phyloP scores from a whole-genome alignment of 2,113 vertebrate species.

The Ceratotherium simum region DNA sequence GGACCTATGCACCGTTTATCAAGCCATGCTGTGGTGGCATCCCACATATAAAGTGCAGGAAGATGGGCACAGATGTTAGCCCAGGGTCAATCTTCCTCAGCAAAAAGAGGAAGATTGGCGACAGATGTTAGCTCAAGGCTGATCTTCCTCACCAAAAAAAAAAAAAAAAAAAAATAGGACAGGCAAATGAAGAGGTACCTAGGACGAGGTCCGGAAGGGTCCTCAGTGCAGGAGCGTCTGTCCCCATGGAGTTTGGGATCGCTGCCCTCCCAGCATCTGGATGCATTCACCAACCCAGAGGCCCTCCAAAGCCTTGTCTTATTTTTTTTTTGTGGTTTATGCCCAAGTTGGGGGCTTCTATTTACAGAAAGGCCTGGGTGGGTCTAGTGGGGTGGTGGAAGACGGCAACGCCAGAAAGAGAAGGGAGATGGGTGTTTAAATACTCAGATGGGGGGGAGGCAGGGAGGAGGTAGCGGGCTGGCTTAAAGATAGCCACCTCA shows the following conservation, averaged over 20 bases:
- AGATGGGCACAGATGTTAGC: too few relatives aligned
- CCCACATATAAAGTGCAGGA: too few relatives aligned
- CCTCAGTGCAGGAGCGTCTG: neutral
- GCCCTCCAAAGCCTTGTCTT: neutral
- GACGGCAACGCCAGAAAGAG: neutral
- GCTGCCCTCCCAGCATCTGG: neutral
- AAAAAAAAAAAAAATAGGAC: too few relatives aligned
- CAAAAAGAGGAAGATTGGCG: too few relatives aligned
- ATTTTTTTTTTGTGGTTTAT: neutral
- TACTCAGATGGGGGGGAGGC: slow-evolving; percentile 46
- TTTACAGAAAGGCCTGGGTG: slow-evolving; percentile 60
- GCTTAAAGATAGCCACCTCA: neutral
- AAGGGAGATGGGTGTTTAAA: slow-evolving; percentile 67
- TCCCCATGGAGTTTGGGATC: neutral
- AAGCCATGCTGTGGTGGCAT: too few relatives aligned
- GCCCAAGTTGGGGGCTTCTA: slow-evolving; percentile 65
- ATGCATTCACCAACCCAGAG: neutral
- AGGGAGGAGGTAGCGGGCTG: neutral
- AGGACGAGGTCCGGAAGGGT: neutral
- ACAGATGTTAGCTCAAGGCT: too few relatives aligned
- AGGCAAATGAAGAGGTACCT: neutral
- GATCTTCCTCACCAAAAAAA: too few relatives aligned
- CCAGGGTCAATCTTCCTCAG: too few relatives aligned
- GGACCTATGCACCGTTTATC: too few relatives aligned
- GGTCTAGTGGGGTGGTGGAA: neutral